Evolutionary conservation across 2,888 invertebrate species (phyloP).

Genomic region (Agrotis segetum): DNA sequence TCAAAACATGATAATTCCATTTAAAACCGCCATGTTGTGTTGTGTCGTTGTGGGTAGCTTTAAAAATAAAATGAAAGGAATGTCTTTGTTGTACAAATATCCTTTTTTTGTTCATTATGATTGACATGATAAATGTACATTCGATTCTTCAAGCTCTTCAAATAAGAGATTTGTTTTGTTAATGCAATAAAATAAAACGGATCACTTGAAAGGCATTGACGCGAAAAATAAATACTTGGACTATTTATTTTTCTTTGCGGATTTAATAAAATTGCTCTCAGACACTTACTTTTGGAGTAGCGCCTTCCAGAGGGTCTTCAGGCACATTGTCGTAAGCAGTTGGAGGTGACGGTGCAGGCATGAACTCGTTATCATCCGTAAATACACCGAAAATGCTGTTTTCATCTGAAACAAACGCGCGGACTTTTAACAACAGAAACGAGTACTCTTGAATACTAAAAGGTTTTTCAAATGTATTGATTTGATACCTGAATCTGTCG

Average conservation of each 20-base stretch:
- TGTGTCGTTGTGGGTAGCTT: neutral
- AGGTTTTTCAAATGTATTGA: neutral
- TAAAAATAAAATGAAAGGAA: conserved; percentile 16
- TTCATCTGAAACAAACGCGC: conserved; percentile 76
- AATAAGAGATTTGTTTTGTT: neutral
- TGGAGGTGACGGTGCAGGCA: conserved; percentile 69
- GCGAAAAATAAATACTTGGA: no score
- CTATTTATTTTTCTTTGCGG: neutral
- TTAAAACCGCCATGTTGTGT: conserved; percentile 22
- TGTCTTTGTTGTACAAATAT: conserved; percentile 12
- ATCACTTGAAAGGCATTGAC: neutral
- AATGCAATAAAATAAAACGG: neutral
- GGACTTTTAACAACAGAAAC: conserved; percentile 47
- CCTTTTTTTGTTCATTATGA: conserved; percentile 3
- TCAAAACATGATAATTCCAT: conserved; percentile 50
- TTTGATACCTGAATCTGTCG: conserved; percentile 82
- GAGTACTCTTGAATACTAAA: conserved; percentile 10
- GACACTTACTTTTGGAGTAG: conserved; percentile 76
- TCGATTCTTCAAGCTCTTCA: neutral
- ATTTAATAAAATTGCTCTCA: neutral
- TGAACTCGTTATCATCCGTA: conserved; percentile 74
- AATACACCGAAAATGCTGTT: conserved; percentile 88
- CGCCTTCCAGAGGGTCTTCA: conserved; percentile 67
- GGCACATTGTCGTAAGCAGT: conserved; percentile 62
- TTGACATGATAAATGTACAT: conserved; percentile 9